phyloP scores from a whole-genome alignment of 2,888 invertebrate genomes.

The Synanthedon myopaeformis region DNA sequence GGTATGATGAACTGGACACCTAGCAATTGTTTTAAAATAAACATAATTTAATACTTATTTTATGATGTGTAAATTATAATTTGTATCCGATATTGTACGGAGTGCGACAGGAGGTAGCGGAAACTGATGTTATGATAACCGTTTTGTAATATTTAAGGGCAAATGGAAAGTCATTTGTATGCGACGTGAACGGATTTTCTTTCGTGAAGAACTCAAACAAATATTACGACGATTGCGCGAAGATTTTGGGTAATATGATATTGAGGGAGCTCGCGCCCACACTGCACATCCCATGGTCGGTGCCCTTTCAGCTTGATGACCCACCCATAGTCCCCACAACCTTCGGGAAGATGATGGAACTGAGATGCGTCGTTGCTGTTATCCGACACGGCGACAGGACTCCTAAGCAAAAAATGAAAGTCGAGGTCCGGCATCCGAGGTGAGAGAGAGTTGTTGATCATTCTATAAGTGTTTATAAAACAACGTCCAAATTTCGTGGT shows the following conservation, averaged over 20 bases:
- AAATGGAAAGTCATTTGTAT: constrained; percentile 98
- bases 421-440: constrained; percentile 96
- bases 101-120: background rate
- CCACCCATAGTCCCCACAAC: constrained; percentile 99
- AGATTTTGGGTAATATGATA: constrained; percentile 98
- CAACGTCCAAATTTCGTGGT: no score
- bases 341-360: constrained; percentile 95
- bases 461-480: background rate
- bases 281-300: constrained; percentile 96
- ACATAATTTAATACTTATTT: no score
- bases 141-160: constrained; percentile 72
- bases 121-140: no score
- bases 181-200: constrained; percentile 99
- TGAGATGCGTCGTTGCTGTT: constrained; percentile 95
- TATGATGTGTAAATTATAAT: no score
- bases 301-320: constrained; percentile 97
- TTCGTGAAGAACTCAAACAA: constrained; percentile 99
- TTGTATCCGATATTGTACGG: no score
- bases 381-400: constrained; percentile 98
- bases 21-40: no score
- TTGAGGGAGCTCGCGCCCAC: constrained; percentile 94
- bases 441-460: constrained; percentile 46
- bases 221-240: constrained; percentile 99
- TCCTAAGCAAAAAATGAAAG: constrained; percentile 99
- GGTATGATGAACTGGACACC: no score